These are phyloP conservation scores for Lasius platythorax DNA, from an alignment of 2,888 invertebrate genomes.

Conservation along the genomic window DNA sequence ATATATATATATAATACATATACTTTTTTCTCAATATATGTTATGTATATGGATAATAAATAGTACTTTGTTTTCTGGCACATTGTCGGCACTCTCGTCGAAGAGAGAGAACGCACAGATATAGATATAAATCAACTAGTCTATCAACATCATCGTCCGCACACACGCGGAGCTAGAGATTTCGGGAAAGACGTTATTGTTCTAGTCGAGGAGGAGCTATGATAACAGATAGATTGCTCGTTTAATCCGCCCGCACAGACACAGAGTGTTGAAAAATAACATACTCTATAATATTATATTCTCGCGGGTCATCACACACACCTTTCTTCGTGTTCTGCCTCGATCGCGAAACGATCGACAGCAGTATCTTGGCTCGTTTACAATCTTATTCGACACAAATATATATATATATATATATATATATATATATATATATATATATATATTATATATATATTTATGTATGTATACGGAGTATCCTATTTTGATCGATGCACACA, in stretches of 20 bases:
- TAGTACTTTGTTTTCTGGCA: slow-evolving; percentile 80
- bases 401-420: background rate
- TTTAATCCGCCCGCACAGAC: slow-evolving; percentile 51
- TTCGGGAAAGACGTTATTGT: slow-evolving; percentile 58
- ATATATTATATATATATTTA: slow-evolving; percentile 5
- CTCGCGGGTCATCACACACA: slow-evolving; percentile 64
- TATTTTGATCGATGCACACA: background rate
- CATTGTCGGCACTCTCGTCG: slow-evolving; percentile 76
- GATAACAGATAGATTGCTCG: slow-evolving; percentile 39
- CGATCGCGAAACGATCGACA: slow-evolving; percentile 16
- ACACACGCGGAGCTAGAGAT: slow-evolving; percentile 38
- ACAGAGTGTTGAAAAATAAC: slow-evolving; percentile 66
- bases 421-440: background rate
- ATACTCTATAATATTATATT: slow-evolving; percentile 45
- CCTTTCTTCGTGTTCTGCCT: slow-evolving; percentile 54
- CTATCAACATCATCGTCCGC: slow-evolving; percentile 65
- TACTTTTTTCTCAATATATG: slow-evolving; percentile 61
- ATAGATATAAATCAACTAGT: slow-evolving; percentile 66
- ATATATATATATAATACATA: slow-evolving; percentile 63
- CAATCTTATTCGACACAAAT: slow-evolving; percentile 34
- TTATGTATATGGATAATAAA: slow-evolving; percentile 79
- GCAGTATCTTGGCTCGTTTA: slow-evolving; percentile 25
- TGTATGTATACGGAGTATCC: background rate
- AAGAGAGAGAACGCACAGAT: slow-evolving; percentile 71
- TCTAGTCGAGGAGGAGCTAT: slow-evolving; percentile 53